These are phyloP conservation scores for Xiphydria camelus DNA, from an alignment of 2,888 invertebrate genomes.

Conservation along the genomic window DNA sequence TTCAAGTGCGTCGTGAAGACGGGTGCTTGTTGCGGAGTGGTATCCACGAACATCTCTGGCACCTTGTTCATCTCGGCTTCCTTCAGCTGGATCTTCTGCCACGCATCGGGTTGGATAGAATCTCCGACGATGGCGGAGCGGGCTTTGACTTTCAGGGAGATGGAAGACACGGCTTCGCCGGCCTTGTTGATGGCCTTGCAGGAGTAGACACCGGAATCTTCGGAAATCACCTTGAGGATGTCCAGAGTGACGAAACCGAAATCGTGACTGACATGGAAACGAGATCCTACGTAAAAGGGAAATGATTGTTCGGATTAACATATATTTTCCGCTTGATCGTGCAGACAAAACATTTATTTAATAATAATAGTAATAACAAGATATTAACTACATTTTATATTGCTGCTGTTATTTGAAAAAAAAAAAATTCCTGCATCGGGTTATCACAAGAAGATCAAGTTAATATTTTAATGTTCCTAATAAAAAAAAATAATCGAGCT, in stretches of 20 bases:
- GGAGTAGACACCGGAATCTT: conserved; percentile 91
- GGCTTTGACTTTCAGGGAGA: conserved; percentile 84
- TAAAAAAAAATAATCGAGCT: too few species aligned
- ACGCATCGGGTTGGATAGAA: conserved; percentile 86
- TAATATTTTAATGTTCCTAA: too few species aligned
- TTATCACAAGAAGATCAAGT: too few species aligned
- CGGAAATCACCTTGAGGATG: conserved; percentile 82
- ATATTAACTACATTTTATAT: too few species aligned
- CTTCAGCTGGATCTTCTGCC: conserved; percentile 88
- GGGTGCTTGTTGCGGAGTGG: conserved; percentile 86
- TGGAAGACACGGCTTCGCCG: conserved; percentile 92
- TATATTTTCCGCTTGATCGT: background rate
- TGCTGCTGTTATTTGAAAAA: too few species aligned
- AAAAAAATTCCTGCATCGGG: too few species aligned
- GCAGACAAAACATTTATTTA: background rate
- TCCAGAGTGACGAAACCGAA: conserved; percentile 94
- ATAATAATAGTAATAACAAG: conserved; percentile 5
- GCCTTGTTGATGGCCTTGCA: conserved; percentile 92
- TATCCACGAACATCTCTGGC: conserved; percentile 84
- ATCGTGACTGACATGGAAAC: conserved; percentile 89
- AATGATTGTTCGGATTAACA: conserved; percentile 4
- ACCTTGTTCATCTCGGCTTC: conserved; percentile 91
- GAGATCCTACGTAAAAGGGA: conserved; percentile 69
- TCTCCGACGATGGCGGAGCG: conserved; percentile 81
- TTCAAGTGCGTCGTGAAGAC: conserved; percentile 93